phyloP scores from a whole-genome alignment of 1,140 invertebrate species.

The Pseudomyrmex gracilis region DNA sequence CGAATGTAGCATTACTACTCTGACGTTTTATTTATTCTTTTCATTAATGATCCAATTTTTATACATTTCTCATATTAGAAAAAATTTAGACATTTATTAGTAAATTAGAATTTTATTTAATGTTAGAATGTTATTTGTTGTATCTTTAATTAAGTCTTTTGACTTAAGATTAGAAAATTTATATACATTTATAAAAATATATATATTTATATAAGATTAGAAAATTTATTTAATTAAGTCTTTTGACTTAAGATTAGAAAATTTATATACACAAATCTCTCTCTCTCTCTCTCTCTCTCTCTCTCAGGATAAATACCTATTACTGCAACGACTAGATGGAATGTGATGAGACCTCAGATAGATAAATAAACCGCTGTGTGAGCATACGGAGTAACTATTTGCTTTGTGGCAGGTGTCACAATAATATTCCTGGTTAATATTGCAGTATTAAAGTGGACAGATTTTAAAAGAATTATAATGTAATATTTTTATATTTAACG shows the following conservation, averaged over 20 bases:
- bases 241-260: neutral
- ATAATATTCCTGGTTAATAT: neutral
- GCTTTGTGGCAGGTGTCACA: neutral
- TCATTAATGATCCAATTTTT: no score
- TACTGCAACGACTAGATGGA: neutral
- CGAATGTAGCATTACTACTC: neutral
- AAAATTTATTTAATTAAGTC: neutral
- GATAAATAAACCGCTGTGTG: conserved; percentile 3
- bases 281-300: no score
- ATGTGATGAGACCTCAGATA: neutral
- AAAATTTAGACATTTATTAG: no score
- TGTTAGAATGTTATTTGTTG: neutral
- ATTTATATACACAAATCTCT: no score
- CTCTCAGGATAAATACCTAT: no score
- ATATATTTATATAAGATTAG: neutral
- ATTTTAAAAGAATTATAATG: neutral
- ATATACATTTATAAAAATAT: neutral
- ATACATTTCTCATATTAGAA: no score
- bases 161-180: neutral
- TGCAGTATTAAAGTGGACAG: neutral
- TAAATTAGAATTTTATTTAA: neutral
- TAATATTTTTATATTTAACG: neutral
- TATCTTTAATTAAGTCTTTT: neutral
- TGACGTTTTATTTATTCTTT: neutral
- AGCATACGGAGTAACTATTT: conserved; percentile 8